phyloP scores from a whole-genome alignment of 2,888 invertebrate species.

The Hedya salicella region DNA sequence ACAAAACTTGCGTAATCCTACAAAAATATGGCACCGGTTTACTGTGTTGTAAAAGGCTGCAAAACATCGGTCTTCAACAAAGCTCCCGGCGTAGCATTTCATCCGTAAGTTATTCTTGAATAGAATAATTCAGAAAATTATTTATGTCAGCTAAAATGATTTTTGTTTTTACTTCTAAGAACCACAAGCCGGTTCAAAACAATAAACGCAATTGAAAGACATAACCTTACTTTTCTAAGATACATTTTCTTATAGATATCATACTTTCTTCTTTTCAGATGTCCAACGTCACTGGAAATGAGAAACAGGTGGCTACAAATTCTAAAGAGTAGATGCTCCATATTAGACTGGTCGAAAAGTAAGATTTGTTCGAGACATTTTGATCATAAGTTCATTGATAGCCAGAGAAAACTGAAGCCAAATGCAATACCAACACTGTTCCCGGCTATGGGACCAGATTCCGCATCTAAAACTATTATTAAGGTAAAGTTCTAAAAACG shows the following conservation, averaged over 20 bases:
- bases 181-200: neutral
- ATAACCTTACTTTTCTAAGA: conserved; percentile 9
- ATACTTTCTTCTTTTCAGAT: conserved; percentile 55
- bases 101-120: conserved; percentile 61
- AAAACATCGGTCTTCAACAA: conserved; percentile 68
- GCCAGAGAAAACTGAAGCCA: conserved; percentile 64
- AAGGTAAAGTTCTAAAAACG: conserved; percentile 53
- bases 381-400: conserved; percentile 70
- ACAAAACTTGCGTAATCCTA: neutral
- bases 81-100: conserved; percentile 63
- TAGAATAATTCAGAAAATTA: neutral
- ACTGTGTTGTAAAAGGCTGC: conserved; percentile 70
- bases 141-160: too few relatives aligned
- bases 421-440: conserved; percentile 74
- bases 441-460: conserved; percentile 44
- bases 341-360: conserved; percentile 71
- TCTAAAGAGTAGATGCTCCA: conserved; percentile 66
- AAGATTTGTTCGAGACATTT: conserved; percentile 77
- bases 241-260: neutral
- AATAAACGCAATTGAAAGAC: neutral
- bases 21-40: conserved; percentile 57
- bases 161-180: neutral
- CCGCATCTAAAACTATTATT: conserved; percentile 36
- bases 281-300: conserved; percentile 65
- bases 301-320: conserved; percentile 70